phyloP scores from a whole-genome alignment of 2,113 vertebrate genomes.

The Sturnus vulgaris region DNA sequence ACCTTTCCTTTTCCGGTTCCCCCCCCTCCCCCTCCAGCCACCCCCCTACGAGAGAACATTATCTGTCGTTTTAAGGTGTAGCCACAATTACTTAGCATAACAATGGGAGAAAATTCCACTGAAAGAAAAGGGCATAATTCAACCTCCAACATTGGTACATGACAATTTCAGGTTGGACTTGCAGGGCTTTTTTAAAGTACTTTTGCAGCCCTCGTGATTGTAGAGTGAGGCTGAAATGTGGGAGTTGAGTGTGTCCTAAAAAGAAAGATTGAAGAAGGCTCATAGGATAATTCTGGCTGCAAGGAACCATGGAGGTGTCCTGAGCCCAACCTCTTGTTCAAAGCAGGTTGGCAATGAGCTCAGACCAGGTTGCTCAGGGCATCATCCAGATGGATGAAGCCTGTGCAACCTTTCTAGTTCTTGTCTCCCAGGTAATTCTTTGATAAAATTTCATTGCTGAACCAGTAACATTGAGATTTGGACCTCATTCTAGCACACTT shows the following conservation, averaged over 20 bases:
- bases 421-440: not conserved
- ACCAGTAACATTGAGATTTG: not conserved
- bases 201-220: not conserved
- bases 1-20: no score
- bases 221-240: not conserved
- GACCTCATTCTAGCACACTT: not conserved
- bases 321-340: not conserved
- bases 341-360: not conserved
- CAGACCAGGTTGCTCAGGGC: not conserved
- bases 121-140: no score
- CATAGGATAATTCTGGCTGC: not conserved
- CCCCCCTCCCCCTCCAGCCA: no score
- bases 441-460: not conserved
- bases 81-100: no score
- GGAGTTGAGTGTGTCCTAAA: not conserved
- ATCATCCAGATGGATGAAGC: not conserved
- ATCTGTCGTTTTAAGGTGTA: no score
- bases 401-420: not conserved
- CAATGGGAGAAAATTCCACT: no score
- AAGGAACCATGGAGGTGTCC: not conserved
- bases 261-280: not conserved
- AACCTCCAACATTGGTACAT: no score
- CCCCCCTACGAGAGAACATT: no score
- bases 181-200: not conserved
- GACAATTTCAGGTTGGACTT: not conserved